Evolutionary conservation across 2,888 invertebrate species (phyloP).

Genomic region (Meganola albula): DNA sequence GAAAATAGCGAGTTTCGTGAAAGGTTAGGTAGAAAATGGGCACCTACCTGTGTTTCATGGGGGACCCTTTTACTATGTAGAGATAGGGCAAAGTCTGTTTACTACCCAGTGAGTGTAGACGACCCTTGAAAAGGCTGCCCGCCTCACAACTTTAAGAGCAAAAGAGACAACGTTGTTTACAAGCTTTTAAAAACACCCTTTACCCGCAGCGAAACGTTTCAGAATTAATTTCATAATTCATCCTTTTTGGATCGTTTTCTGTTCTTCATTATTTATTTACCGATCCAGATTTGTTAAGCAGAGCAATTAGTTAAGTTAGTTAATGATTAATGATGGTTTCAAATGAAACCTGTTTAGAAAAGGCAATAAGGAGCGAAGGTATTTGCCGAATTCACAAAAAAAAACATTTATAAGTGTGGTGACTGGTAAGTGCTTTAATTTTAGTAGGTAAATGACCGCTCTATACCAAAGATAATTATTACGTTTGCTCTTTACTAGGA

Average conservation of each 20-base stretch:
- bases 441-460: too few species aligned
- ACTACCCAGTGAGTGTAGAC: slow-evolving; percentile 25
- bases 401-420: too few species aligned
- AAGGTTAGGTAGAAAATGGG: not conserved
- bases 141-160: slow-evolving; percentile 25
- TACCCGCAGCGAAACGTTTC: slow-evolving; percentile 62
- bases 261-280: slow-evolving; percentile 65
- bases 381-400: too few species aligned
- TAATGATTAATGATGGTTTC: slow-evolving; percentile 38
- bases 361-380: too few species aligned
- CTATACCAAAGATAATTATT: too few species aligned
- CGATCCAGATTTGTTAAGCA: slow-evolving; percentile 53
- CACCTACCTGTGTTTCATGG: slow-evolving; percentile 7
- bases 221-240: slow-evolving; percentile 70
- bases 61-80: slow-evolving; percentile 21
- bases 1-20: not conserved
- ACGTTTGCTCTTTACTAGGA: too few species aligned
- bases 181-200: slow-evolving; percentile 58
- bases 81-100: too few species aligned
- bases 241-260: slow-evolving; percentile 71
- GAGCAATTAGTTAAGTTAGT: slow-evolving; percentile 53
- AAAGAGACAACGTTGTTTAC: slow-evolving; percentile 38
- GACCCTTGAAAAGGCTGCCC: slow-evolving; percentile 50
- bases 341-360: too few species aligned
- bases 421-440: too few species aligned